These are phyloP conservation scores for Ondatra zibethicus DNA, from an alignment of 2,113 vertebrate genomes.

Conservation along the genomic window DNA sequence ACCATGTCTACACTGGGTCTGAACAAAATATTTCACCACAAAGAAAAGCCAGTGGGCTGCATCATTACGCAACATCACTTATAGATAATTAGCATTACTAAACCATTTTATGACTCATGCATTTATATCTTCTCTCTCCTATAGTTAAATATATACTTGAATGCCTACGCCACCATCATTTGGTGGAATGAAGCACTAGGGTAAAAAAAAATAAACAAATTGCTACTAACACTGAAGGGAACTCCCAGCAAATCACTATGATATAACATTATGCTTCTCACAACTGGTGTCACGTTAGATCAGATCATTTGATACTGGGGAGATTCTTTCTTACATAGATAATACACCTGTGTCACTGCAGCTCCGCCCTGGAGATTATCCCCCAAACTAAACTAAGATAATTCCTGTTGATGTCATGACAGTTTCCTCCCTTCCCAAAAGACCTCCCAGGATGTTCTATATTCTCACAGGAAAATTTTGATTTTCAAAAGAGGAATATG, in stretches of 20 bases:
- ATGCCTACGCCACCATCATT: neutral
- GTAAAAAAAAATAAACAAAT: neutral
- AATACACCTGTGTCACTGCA: neutral
- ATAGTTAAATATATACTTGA: neutral
- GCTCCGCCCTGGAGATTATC: rapidly evolving
- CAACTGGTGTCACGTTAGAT: neutral
- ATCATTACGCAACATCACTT: neutral
- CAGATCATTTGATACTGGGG: neutral
- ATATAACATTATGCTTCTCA: neutral
- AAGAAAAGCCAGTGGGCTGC: neutral
- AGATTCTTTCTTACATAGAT: neutral
- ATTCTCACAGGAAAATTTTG: neutral
- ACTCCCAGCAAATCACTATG: neutral
- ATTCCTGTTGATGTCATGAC: neutral
- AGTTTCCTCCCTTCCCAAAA: neutral
- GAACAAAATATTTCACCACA: neutral
- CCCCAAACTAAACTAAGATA: too few relatives aligned
- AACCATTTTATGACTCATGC: neutral
- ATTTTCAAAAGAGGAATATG: neutral
- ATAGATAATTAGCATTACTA: constrained; percentile 4
- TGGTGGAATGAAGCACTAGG: neutral
- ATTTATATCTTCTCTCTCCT: constrained; percentile 27
- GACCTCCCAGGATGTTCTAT: neutral
- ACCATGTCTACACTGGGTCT: neutral
- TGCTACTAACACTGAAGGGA: neutral